phyloP scores from a whole-genome alignment of 92 coral and sea anemone genomes.

The Palythoa grandiflora region DNA sequence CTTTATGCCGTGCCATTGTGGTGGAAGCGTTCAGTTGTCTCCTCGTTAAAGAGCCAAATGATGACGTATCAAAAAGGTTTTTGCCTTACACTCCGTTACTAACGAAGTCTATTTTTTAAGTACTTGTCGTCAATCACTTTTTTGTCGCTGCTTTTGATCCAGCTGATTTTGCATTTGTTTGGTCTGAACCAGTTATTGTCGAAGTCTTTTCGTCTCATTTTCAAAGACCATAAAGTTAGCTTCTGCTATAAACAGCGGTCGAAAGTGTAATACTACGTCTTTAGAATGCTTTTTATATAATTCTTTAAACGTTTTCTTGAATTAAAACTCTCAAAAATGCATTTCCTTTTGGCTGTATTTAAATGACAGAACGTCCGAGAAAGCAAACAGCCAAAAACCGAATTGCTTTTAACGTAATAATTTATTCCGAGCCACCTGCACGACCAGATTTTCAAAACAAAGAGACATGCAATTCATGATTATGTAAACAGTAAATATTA shows the following conservation, averaged over 20 bases:
- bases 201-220: background rate
- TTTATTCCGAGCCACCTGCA: slow-evolving; percentile 27
- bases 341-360: background rate
- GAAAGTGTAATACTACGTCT: background rate
- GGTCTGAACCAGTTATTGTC: too few relatives aligned
- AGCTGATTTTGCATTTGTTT: background rate
- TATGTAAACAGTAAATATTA: slow-evolving; percentile 1
- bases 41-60: background rate
- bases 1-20: background rate
- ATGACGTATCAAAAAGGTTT: background rate
- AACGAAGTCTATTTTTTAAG: background rate
- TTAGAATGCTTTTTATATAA: background rate
- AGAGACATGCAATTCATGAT: background rate
- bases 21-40: background rate
- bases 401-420: slow-evolving; percentile 9
- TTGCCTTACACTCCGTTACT: background rate
- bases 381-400: background rate
- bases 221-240: background rate
- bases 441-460: background rate
- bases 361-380: background rate
- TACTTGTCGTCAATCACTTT: slow-evolving; percentile 11
- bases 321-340: background rate
- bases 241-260: background rate
- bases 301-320: background rate
- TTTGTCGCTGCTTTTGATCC: background rate